Evolutionary conservation across 1,140 invertebrate genomes (phyloP), one percentile per base, ranked within the genome.

Genomic region (Tenebrio molitor): DNA sequence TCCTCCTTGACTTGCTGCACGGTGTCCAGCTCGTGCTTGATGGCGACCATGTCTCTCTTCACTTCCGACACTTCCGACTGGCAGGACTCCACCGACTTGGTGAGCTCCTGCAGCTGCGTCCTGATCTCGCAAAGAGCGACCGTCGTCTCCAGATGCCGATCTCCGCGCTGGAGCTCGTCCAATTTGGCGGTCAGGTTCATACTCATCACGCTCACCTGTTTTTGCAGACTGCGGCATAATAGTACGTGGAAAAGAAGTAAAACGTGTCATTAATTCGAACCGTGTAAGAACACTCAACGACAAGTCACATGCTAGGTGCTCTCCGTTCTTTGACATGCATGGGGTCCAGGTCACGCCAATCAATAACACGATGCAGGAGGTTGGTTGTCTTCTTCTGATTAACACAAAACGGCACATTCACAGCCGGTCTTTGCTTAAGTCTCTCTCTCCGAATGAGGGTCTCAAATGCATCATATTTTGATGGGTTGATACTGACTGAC

Each of bases 181-280:
- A 96, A 88, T 88, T 95, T 95, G 80, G 92, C 91, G 84, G 91
- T 92, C 86, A 96, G 89, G 89, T 95, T 95, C 91, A 95, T 94
- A 87, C 93, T 95, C 95, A 96, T 96, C 87, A 95, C 92, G 89
- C 92, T 94, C 89, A 95, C 93, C 91, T 95, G 94, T 89, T 95
- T 94, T 89, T 96, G 94, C 88, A 95, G 92, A 91, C 93, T 95
- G 87, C 71, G 17, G 63, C 36, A 58, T 58, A 58, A 58, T 17
- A 58, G 23, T 53, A 58, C 50, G 50, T 58, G 33, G 44, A 23
- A 39, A 29, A 21, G 12, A 70, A 34, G 34, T 64, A 42, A 68
- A 53, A 76, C 67, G 41, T 58, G 50, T 58, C 23, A 58, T 58
- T 58, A 58, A 58, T 58, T 58, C 15, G 50, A 58, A 58, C 23